Evolutionary conservation across 2,888 invertebrate genomes (phyloP).

Genomic region (Troides aeacus): DNA sequence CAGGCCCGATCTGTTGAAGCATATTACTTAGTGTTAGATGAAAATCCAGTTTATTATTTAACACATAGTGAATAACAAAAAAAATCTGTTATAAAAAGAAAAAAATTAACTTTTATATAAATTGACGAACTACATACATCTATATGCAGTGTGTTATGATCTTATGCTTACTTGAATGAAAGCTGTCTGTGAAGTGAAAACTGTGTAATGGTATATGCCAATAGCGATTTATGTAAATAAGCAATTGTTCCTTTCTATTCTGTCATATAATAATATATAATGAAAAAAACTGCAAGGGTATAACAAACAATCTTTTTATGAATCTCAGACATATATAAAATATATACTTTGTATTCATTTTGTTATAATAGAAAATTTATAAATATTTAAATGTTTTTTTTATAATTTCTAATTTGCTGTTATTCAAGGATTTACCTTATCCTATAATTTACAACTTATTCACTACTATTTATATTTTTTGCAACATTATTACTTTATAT

Average conservation of each 20-base stretch:
- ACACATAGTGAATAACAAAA: neutral
- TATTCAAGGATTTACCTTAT: too few relatives aligned
- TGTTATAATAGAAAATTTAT: neutral
- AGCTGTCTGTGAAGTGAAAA: conserved; percentile 27
- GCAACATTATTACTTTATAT: too few relatives aligned
- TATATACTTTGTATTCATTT: neutral
- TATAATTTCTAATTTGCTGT: too few relatives aligned
- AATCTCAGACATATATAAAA: neutral
- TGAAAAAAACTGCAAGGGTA: neutral
- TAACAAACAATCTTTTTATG: neutral
- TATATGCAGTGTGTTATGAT: neutral
- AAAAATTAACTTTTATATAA: neutral
- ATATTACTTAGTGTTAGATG: neutral
- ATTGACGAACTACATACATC: neutral
- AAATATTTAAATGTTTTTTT: neutral
- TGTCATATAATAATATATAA: neutral
- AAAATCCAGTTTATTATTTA: neutral
- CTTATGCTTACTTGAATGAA: conserved; percentile 31
- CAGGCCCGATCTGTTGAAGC: too few relatives aligned
- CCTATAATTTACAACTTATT: too few relatives aligned
- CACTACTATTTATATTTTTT: too few relatives aligned
- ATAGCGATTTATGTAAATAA: conserved; percentile 28
- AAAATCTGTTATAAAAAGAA: neutral
- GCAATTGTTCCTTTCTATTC: conserved; percentile 21
- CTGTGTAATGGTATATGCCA: conserved; percentile 14